A percentile compares a stretch with the other conserved stretches of the same genome.
phyloP scores from a whole-genome alignment of 2,888 invertebrate genomes.

The Lacanobia wlatinum region DNA sequence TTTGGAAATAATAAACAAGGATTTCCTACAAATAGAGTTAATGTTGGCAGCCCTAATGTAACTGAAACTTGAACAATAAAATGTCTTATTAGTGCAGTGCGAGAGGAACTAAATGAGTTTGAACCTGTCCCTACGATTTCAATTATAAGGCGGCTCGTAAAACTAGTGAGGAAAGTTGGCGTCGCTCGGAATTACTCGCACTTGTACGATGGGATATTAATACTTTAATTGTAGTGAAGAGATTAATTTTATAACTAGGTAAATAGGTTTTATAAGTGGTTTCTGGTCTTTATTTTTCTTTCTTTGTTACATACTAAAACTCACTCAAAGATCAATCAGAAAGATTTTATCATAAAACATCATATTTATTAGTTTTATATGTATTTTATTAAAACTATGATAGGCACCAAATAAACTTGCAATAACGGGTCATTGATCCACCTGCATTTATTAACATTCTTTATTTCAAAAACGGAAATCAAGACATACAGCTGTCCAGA shows the following conservation, averaged over 20 bases:
- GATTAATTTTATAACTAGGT: not conserved
- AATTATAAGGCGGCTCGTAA: constrained; percentile 31
- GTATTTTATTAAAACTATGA: too few relatives aligned
- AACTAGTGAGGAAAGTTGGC: constrained; percentile 23
- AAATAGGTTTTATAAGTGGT: not conserved
- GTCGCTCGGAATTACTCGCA: not conserved
- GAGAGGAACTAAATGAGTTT: constrained; percentile 40
- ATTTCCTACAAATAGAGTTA: too few relatives aligned
- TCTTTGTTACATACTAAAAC: too few relatives aligned
- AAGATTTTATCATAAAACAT: too few relatives aligned
- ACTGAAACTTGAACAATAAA: constrained; percentile 55
- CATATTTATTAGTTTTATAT: too few relatives aligned
- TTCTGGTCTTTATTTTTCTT: not conserved
- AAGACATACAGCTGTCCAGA: too few relatives aligned
- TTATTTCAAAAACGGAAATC: too few relatives aligned
- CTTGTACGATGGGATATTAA: not conserved
- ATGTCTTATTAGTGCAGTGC: constrained; percentile 48
- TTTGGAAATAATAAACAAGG: too few relatives aligned
- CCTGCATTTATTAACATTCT: too few relatives aligned
- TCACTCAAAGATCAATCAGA: too few relatives aligned
- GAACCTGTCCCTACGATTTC: constrained; percentile 43
- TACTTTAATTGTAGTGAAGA: not conserved
- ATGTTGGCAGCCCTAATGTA: constrained; percentile 22
- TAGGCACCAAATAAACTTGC: too few relatives aligned
- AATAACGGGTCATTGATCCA: too few relatives aligned